Evolutionary conservation across 1,140 invertebrate species (phyloP).

Genomic region (Pachyrhynchus sulphureomaculatus): DNA sequence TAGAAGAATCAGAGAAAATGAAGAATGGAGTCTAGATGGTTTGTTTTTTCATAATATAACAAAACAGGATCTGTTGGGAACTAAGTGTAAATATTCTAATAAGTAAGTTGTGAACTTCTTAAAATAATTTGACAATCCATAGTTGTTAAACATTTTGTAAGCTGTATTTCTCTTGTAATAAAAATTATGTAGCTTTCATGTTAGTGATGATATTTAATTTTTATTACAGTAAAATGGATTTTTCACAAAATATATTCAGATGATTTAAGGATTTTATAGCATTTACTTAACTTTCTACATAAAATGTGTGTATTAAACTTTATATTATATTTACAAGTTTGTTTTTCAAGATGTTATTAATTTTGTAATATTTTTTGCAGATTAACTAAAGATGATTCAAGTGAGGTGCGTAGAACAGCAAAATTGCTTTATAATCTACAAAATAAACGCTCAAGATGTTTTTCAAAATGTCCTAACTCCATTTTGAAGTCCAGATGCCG

Average conservation of each 20-base stretch:
- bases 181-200: too few species aligned
- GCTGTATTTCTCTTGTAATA: neutral
- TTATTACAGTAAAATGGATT: too few species aligned
- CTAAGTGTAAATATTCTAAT: neutral
- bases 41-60: constrained; percentile 41
- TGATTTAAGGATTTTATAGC: too few species aligned
- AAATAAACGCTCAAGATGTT: constrained; percentile 2
- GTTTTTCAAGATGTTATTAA: too few species aligned
- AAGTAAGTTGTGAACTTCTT: neutral
- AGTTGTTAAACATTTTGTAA: neutral
- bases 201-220: too few species aligned
- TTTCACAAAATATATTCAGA: too few species aligned
- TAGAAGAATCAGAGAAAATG: constrained; percentile 35
- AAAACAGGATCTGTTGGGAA: constrained; percentile 34
- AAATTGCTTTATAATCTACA: constrained; percentile 8
- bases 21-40: constrained; percentile 38
- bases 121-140: neutral
- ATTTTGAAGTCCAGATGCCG: constrained; percentile 10
- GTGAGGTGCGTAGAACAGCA: constrained; percentile 27
- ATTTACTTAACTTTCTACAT: too few species aligned
- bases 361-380: too few species aligned
- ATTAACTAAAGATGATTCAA: neutral
- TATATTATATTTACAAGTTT: too few species aligned
- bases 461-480: neutral
- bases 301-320: too few species aligned